phyloP scores from a whole-genome alignment of 2,888 invertebrate genomes.

The Liodrosophila aerea region DNA sequence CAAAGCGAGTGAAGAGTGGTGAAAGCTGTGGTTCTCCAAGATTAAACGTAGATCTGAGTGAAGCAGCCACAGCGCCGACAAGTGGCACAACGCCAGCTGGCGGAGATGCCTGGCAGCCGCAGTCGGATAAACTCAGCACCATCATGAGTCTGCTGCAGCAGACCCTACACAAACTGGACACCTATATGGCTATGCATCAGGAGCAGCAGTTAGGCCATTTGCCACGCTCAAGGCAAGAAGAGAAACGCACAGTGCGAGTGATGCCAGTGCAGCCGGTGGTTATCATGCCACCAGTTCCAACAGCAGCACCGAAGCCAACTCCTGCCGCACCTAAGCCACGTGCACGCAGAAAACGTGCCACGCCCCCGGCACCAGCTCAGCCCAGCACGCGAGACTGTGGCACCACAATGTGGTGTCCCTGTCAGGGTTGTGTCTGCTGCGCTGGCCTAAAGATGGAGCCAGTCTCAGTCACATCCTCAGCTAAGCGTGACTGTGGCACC shows the following conservation, averaged over 20 bases:
- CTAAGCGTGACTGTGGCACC: too few species aligned
- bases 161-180: slow-evolving; percentile 43
- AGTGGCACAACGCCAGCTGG: neutral
- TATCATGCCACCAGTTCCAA: slow-evolving; percentile 15
- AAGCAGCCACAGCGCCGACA: neutral
- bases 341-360: slow-evolving; percentile 5
- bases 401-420: slow-evolving; percentile 67
- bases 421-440: slow-evolving; percentile 19
- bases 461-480: too few species aligned
- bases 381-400: slow-evolving; percentile 38
- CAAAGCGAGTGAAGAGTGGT: too few species aligned
- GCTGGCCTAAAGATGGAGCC: neutral
- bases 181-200: slow-evolving; percentile 17
- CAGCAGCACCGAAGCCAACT: slow-evolving; percentile 2
- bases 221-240: neutral
- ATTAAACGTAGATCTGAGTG: too few species aligned
- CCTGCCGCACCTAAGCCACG: neutral
- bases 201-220: slow-evolving; percentile 2
- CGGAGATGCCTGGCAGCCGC: neutral
- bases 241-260: slow-evolving; percentile 22
- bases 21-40: neutral
- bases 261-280: slow-evolving; percentile 41
- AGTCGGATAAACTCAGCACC: neutral
- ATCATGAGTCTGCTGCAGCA: slow-evolving; percentile 39
- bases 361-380: neutral